Evolutionary conservation across 53 echinoderm and acorn worm genomes (phyloP), one percentile per base, ranked within the genome.

Genomic region (Glandiceps talaboti): DNA sequence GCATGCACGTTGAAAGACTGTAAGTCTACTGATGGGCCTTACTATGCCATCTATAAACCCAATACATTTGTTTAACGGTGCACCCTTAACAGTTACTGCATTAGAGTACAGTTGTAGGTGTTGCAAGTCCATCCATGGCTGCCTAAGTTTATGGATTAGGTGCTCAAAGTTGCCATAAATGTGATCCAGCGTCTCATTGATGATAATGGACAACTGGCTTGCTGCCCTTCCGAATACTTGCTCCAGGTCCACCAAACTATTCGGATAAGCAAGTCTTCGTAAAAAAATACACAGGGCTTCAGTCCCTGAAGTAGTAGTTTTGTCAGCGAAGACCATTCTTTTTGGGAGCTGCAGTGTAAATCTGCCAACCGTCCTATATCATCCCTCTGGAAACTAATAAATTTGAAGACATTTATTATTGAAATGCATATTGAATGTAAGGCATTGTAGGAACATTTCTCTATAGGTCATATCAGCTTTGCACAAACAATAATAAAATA

Each of bases 21-120:
- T 82, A 31, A 82, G 82, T 26, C 86, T 73, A 30, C 82, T 77
- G 26, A 82, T 82, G 31, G 74, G 82, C 0, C 78, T 45, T 1
- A 86, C 82, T 29, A 82, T 86, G 74, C 86, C 86, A 82, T 86
- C 86, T 14, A 82, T 73, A 32, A 86, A 86, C 0, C 82, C 82
- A 31, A 77, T 73, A 75, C 86, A 86, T 25, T 86, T 86, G 29
- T 30, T 82, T 28, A 82, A 74, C 1, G 86, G 82, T 73, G 82
- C 78, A 78, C 86, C 86, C 73, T 76, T 82, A 25, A 27, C 76
- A 33, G 76, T 73, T 64, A 86, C 72, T 28, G 32, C 81, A 77
- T 81, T 74, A 75, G 77, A 81, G 77, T 81, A 84, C 0, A 1
- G 0, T 79, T 73, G 74, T 29, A 84, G 28, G 29, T 79, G 78